These are phyloP conservation scores for Hydrozoanthus tunicans DNA, from an alignment of 64 coral and sea anemone species.

Conservation along the genomic window DNA sequence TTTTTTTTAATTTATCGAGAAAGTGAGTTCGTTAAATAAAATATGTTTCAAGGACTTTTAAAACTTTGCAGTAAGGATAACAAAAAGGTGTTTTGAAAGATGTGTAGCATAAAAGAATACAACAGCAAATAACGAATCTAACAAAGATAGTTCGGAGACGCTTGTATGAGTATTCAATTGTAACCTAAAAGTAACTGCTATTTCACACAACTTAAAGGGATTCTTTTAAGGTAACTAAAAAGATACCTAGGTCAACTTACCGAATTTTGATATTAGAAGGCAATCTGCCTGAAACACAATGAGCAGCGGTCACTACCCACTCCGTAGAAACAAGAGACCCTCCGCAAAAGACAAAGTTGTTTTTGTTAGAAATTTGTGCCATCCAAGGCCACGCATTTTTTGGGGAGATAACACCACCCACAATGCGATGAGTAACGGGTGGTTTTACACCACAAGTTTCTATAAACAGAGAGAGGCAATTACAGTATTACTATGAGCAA, in stretches of 20 bases:
- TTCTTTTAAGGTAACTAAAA: background rate
- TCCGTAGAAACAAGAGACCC: background rate
- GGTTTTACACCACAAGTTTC: conserved; percentile 11
- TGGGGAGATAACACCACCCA: background rate
- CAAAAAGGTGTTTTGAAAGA: too few relatives aligned
- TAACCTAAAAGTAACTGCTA: background rate
- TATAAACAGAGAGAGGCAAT: background rate
- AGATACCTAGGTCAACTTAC: background rate
- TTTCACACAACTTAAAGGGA: background rate
- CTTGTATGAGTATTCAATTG: too few relatives aligned
- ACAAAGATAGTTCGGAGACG: too few relatives aligned
- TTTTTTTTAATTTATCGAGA: too few relatives aligned
- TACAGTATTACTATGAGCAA: background rate
- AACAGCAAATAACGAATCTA: too few relatives aligned
- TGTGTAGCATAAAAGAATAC: too few relatives aligned
- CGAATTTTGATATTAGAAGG: background rate
- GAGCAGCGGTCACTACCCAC: conserved; percentile 9
- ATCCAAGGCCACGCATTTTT: conserved; percentile 22
- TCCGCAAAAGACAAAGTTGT: background rate
- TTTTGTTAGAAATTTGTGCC: background rate
- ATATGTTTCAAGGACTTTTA: too few relatives aligned
- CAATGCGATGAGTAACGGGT: background rate
- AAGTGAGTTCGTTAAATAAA: too few relatives aligned
- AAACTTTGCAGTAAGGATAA: too few relatives aligned
- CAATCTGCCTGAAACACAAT: background rate